Evolutionary conservation across 2,888 invertebrate genomes (phyloP), one percentile per base, ranked within the genome.

Genomic region (Nasonia oneida): DNA sequence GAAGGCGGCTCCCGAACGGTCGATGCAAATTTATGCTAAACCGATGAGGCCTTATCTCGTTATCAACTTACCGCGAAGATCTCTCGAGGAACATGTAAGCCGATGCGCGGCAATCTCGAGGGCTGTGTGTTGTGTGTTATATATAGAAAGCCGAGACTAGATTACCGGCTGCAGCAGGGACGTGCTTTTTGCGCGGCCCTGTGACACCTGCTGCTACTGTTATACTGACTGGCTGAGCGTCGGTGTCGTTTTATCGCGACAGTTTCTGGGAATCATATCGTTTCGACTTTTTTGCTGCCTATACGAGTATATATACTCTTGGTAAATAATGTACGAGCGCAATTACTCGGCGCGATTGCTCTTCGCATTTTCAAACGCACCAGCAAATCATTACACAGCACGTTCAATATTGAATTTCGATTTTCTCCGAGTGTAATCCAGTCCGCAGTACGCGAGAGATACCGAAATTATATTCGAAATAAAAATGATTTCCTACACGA

Each of bases 1-100:
- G 39, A 47, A 47, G 37, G 6, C 74, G 47, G 53, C n/a, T 39
- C 64, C 39, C 42, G 39, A n/a, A 14, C 5, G 18, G 1, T 42
- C 42, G 42, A 75, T 84, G 84, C 70, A 84, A 84, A 84, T 84
- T 84, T 75, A 84, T 84, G 84, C 29, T 75, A 84, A 84, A 75
- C 67, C 64, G 80, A 77, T 39, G 77, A 70, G 74, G 33, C 74
- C 79, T 67, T 75, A 80, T 76, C 80, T 80, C 67, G 75, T 80
- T 84, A 80, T 80, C 80, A 29, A 57, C 42, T 57, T 29, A 29
- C 47, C 42, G 78, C 29, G 64, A 64, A 6, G n/a, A 42, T 3
- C 76, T 3, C 76, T 42, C 39, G 37, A 23, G 74, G 33, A 70
- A 71, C 71, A n/a, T 39, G 39, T 71, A 37, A 33, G n/a, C n/a